Percentiles rank a stretch among this genome's conserved stretches.
These are phyloP conservation scores for Aplysina aerophoba DNA, from an alignment of 37 sponge, comb jelly and placozoan species.

Conservation along the genomic window DNA sequence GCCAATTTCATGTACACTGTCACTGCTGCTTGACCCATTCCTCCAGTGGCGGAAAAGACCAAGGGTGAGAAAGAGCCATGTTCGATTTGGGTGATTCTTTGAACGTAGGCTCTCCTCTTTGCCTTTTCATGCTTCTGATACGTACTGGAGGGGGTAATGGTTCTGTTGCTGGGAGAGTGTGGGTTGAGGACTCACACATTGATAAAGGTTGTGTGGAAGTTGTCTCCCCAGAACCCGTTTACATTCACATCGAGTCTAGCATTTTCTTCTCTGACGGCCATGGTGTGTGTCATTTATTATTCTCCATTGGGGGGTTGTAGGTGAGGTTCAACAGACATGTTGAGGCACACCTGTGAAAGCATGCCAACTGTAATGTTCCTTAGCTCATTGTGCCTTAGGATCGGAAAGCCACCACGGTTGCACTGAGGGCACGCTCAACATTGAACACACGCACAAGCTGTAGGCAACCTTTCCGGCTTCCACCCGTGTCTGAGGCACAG, in stretches of 20 bases:
- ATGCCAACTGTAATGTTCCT: too few relatives aligned
- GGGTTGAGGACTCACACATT: constrained; percentile 14
- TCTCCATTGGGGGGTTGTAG: too few relatives aligned
- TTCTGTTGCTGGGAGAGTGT: constrained; percentile 23
- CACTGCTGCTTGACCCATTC: constrained; percentile 17
- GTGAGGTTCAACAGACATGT: too few relatives aligned
- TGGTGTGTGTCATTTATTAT: constrained; percentile 6
- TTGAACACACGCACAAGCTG: too few relatives aligned
- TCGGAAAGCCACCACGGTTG: too few relatives aligned
- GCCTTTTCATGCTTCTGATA: constrained; percentile 23
- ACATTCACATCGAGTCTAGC: constrained; percentile 24
- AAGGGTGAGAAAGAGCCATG: constrained; percentile 24
- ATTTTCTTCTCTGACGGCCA: constrained; percentile 21
- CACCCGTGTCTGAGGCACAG: too few relatives aligned
- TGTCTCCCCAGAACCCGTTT: constrained; percentile 31
- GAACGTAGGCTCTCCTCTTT: constrained; percentile 28
- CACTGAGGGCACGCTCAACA: too few relatives aligned
- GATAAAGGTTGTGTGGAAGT: constrained; percentile 25
- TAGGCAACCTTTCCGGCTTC: too few relatives aligned
- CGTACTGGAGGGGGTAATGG: constrained; percentile 14
- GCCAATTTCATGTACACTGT: constrained; percentile 13
- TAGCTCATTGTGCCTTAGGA: too few relatives aligned
- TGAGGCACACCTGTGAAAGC: too few relatives aligned
- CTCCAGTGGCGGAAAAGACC: constrained; percentile 19
- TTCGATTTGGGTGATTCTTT: constrained; percentile 24